Evolutionary conservation across 1,140 invertebrate species (phyloP).

Genomic region (Bombus consobrinus): DNA sequence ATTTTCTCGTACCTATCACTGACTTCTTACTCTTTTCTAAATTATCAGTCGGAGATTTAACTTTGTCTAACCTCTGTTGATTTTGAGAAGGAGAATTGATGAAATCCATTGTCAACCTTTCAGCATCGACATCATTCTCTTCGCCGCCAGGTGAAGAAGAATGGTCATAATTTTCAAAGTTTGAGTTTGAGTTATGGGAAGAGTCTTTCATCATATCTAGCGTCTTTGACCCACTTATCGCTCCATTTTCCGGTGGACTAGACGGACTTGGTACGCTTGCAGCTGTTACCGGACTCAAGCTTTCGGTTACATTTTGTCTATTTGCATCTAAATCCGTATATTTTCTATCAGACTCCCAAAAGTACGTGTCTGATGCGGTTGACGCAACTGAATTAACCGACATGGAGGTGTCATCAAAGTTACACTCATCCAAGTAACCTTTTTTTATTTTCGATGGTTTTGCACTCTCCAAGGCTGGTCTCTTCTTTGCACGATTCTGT

Average conservation of each 20-base stretch:
- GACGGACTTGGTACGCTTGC: conserved; percentile 80
- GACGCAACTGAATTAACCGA: conserved; percentile 74
- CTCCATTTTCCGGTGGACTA: conserved; percentile 76
- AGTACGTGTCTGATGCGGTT: conserved; percentile 76
- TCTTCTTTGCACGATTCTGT: conserved; percentile 91
- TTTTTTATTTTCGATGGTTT: conserved; percentile 72
- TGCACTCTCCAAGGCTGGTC: conserved; percentile 67
- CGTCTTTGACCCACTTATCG: conserved; percentile 77
- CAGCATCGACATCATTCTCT: conserved; percentile 24
- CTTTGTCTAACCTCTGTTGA: conserved; percentile 31
- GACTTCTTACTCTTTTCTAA: conserved; percentile 27
- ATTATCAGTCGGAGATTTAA: conserved; percentile 10
- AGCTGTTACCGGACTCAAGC: conserved; percentile 77
- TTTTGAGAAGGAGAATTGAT: background rate
- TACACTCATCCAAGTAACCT: conserved; percentile 71
- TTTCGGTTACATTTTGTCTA: conserved; percentile 70
- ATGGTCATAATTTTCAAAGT: conserved; percentile 25
- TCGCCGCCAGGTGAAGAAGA: background rate
- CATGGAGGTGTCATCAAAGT: conserved; percentile 74
- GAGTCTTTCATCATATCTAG: conserved; percentile 79
- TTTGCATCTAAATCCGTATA: conserved; percentile 73
- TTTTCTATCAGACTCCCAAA: conserved; percentile 79
- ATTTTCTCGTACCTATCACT: conserved; percentile 4
- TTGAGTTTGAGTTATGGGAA: conserved; percentile 50
- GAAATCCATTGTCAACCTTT: conserved; percentile 15